Conservation (phyloP, 2,888 invertebrate genomes). For the Ctena decussata region DNA sequence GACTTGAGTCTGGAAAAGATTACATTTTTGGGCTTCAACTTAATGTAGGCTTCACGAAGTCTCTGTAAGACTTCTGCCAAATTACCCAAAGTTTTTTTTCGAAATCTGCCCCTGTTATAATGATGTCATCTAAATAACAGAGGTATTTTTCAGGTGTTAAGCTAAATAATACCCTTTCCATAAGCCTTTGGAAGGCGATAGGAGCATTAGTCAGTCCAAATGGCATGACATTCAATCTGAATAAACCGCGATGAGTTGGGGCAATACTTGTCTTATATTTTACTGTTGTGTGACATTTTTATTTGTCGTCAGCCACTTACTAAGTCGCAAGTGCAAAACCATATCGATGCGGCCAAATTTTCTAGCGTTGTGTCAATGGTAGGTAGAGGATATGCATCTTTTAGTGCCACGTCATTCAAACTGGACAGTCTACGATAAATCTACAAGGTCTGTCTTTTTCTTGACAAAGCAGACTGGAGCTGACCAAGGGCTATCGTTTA, state of each 20-base stretch:
- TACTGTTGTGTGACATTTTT: too few species aligned
- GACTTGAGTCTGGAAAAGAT: conserved; percentile 23
- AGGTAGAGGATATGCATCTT: conserved; percentile 44
- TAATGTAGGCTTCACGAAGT: conserved; percentile 17
- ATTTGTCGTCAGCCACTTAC: too few species aligned
- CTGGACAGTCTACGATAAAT: background rate
- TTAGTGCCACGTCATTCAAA: too few species aligned
- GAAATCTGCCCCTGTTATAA: conserved; percentile 11
- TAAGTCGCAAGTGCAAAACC: too few species aligned
- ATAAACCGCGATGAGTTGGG: too few species aligned
- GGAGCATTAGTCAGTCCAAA: conserved; percentile 28
- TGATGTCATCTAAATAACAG: conserved; percentile 34
- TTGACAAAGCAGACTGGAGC: too few species aligned
- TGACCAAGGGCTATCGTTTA: conserved; percentile 51
- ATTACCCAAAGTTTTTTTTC: conserved; percentile 12
- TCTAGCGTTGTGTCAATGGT: conserved; percentile 33
- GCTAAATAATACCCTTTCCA: too few species aligned
- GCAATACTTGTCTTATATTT: conserved; percentile 15
- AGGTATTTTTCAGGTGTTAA: conserved; percentile 6
- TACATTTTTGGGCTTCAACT: conserved; percentile 34
- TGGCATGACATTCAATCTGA: background rate
- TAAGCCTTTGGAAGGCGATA: background rate
- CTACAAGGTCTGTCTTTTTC: too few species aligned
- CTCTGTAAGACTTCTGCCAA: conserved; percentile 5
- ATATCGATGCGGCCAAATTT: too few species aligned